phyloP scores from a whole-genome alignment of 2,113 vertebrate species.

The Chloroceryle aenea region DNA sequence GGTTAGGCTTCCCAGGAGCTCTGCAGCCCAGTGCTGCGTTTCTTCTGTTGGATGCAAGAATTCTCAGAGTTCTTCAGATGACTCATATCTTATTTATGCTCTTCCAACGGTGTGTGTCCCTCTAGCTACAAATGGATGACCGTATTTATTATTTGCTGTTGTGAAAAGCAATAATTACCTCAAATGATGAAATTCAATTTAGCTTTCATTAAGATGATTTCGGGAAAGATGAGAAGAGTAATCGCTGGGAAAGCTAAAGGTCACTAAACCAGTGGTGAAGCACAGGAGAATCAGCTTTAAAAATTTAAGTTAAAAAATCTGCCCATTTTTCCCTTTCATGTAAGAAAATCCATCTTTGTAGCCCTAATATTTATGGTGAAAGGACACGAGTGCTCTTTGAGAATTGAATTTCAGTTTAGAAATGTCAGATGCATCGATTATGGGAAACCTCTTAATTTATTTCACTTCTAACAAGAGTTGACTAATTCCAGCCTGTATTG shows the following conservation, averaged over 20 bases:
- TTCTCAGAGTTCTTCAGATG: slow-evolving; percentile 1
- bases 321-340: neutral
- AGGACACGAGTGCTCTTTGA: neutral
- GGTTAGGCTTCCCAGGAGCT: neutral
- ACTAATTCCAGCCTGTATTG: neutral
- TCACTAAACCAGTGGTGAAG: neutral
- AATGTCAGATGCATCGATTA: neutral
- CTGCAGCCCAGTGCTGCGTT: neutral
- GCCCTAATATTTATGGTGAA: neutral
- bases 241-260: neutral
- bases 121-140: slow-evolving; percentile 29
- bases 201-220: slow-evolving; percentile 39
- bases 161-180: slow-evolving; percentile 29
- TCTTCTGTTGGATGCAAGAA: neutral
- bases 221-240: slow-evolving; percentile 1
- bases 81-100: slow-evolving; percentile 21
- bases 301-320: neutral
- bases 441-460: neutral
- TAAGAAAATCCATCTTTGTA: neutral
- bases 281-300: neutral
- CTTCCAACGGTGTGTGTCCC: neutral
- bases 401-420: neutral
- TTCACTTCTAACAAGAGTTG: neutral
- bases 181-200: slow-evolving; percentile 42
- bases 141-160: slow-evolving; percentile 32